Base-by-base conservation (phyloP, 2,888 invertebrate genomes). In the Andrena bucephala region DNA sequence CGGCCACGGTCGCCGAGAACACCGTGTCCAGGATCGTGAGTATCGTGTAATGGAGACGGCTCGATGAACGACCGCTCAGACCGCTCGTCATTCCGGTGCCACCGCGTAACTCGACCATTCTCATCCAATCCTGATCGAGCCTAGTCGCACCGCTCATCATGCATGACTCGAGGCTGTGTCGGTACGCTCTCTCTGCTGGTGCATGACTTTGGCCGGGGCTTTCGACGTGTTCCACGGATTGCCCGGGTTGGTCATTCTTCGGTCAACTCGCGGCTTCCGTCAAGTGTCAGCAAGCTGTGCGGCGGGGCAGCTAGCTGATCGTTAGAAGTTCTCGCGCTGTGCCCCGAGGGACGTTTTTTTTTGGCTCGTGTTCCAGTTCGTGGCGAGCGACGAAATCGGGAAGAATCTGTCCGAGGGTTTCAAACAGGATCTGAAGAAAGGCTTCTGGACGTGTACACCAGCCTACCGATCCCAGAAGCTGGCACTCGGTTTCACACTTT, bases 1-100 rank as follows among this genome's bases (percentile, higher is more conserved):
- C 97, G 24, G 97, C 96, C 50, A 98, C 95, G 13, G 96, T 92
- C 86, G 96, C 96, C 70, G 97, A 96, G 93, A 98, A 95, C 27
- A 96, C 91, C 50, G 95, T 95, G 94, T 98, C 98, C 83, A 97
- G 94, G 86, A 96, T 93, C 83, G 96, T 96, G 71, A 97, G 95
- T 69, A 97, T 94, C 83, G 94, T 91, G 92, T 95, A 93, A 94
- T 95, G 92, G 65, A 92, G 77, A 54, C 89, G 89, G 72, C 87
- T 89, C 65, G 88, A 89, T 27, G 90, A 95, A 83, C 95, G 95
- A 90, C 95, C 95, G 93, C 95, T 95, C 89, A 96, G 95, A 91
- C 95, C 95, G 91, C 95, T 96, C 86, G 96, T 95, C 90, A 96
- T 95, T 76, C 96, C 96, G 90, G 96, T 96, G 94, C 96, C 96